Percentiles rank a stretch among this genome's conserved stretches.
These are phyloP conservation scores for Mercenaria mercenaria DNA, from an alignment of 1,140 invertebrate species.

Conservation along the genomic window DNA sequence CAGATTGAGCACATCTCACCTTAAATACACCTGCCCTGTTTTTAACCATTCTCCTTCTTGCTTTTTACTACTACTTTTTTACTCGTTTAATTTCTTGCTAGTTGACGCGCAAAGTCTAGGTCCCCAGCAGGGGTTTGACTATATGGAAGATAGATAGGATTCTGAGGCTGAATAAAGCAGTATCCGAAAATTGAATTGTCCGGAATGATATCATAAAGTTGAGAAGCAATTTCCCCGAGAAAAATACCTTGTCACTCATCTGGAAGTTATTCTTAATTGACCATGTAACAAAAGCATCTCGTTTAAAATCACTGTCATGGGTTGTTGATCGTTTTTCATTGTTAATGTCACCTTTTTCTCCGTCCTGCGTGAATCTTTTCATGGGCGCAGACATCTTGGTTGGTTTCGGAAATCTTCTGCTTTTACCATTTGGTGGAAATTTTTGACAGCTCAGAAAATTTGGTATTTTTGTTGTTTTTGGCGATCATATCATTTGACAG, in stretches of 20 bases:
- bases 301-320: background rate
- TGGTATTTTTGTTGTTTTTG: background rate
- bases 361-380: conserved; percentile 34
- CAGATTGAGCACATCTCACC: too few species aligned
- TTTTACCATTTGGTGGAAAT: too few species aligned
- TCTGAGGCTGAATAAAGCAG: too few species aligned
- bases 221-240: background rate
- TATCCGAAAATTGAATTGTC: too few species aligned
- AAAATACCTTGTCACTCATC: conserved; percentile 62
- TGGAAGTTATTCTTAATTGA: conserved; percentile 45
- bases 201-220: too few species aligned
- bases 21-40: too few species aligned
- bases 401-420: background rate
- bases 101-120: too few species aligned
- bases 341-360: background rate
- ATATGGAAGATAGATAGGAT: too few species aligned
- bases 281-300: conserved; percentile 63
- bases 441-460: background rate
- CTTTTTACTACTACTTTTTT: too few species aligned
- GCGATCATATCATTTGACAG: background rate
- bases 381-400: conserved; percentile 64
- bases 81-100: too few species aligned
- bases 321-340: conserved; percentile 36
- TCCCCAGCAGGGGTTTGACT: too few species aligned
- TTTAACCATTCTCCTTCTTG: too few species aligned